phyloP scores from a whole-genome alignment of 1,140 invertebrate genomes.

The Choristoneura fumiferana region DNA sequence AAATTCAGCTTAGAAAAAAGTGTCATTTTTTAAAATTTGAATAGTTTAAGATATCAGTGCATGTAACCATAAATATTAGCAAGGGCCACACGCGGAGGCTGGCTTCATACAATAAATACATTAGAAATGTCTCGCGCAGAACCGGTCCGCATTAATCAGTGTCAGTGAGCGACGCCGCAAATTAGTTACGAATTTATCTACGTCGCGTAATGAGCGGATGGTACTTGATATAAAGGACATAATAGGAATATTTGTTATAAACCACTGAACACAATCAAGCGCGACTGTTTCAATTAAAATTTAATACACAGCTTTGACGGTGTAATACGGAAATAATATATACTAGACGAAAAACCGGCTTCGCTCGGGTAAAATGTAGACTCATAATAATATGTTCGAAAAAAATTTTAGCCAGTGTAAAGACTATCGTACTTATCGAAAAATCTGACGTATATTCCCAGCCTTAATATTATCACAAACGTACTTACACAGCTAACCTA shows the following conservation, averaged over 20 bases:
- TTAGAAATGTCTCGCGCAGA: constrained; percentile 17
- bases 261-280: constrained; percentile 16
- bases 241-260: constrained; percentile 16
- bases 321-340: too few species aligned
- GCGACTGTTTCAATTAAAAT: background rate
- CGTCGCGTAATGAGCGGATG: constrained; percentile 17
- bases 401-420: too few species aligned
- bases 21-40: too few species aligned
- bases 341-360: too few species aligned
- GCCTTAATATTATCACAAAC: too few species aligned
- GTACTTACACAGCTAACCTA: too few species aligned
- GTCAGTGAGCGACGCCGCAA: constrained; percentile 16
- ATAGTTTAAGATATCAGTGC: too few species aligned
- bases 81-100: background rate
- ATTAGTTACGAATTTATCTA: constrained; percentile 19
- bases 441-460: too few species aligned
- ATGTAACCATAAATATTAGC: background rate
- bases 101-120: constrained; percentile 19
- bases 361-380: too few species aligned
- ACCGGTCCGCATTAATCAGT: constrained; percentile 17
- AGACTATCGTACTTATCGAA: too few species aligned
- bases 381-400: too few species aligned
- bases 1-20: too few species aligned
- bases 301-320: background rate
- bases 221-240: constrained; percentile 18